These are phyloP conservation scores for Drosophila littoralis DNA, from an alignment of 1,140 invertebrate genomes.

Conservation along the genomic window DNA sequence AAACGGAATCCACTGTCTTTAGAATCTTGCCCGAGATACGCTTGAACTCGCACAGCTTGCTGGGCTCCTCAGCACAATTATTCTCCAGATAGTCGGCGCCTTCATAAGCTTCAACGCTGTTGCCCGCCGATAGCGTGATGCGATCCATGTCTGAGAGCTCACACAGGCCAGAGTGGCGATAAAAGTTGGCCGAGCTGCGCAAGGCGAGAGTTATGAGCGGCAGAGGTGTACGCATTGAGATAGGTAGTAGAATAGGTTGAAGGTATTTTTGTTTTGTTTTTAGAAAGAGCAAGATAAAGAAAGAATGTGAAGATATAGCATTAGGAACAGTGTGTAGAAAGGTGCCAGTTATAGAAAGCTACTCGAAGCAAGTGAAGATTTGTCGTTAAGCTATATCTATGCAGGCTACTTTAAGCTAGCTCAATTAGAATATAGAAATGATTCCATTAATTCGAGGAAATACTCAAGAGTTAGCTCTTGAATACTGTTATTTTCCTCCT, in stretches of 20 bases:
- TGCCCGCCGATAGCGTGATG: constrained; percentile 91
- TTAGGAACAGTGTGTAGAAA: constrained; percentile 47
- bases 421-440: no score
- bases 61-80: constrained; percentile 94
- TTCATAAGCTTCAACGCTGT: constrained; percentile 89
- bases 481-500: no score
- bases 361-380: constrained; percentile 8
- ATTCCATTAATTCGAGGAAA: no score
- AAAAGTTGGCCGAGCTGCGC: constrained; percentile 95
- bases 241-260: constrained; percentile 48
- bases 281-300: constrained; percentile 19
- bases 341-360: not conserved
- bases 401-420: not conserved
- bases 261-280: constrained; percentile 25
- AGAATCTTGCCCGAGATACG: constrained; percentile 93
- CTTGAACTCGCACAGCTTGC: constrained; percentile 97
- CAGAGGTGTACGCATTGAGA: constrained; percentile 38
- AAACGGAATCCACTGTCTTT: constrained; percentile 97
- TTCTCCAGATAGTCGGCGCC: constrained; percentile 94
- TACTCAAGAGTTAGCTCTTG: no score
- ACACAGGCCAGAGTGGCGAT: constrained; percentile 93
- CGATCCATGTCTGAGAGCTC: constrained; percentile 95
- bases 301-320: constrained; percentile 51
- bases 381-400: not conserved
- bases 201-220: constrained; percentile 74